Evolutionary conservation across 2,113 vertebrate species (phyloP).

Genomic region (Lucifuga dentata): DNA sequence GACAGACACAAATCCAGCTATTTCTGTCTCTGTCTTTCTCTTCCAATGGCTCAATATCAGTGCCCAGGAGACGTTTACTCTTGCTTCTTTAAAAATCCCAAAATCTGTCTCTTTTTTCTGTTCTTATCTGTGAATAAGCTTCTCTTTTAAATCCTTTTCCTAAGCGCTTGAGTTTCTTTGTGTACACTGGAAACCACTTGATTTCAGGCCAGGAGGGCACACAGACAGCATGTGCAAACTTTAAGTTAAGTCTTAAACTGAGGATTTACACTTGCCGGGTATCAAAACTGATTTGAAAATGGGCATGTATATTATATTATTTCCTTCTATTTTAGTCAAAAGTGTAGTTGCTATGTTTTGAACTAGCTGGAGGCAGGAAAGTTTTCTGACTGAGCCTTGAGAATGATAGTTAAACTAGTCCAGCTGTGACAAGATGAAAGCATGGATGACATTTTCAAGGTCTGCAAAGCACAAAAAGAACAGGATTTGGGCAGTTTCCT

Average conservation of each 20-base stretch:
- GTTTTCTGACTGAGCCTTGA: no score
- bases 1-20: slow-evolving; percentile 49
- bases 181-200: slow-evolving; percentile 51
- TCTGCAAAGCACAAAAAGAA: no score
- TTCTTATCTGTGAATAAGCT: slow-evolving; percentile 67
- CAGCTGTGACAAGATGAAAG: no score
- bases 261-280: slow-evolving; percentile 15
- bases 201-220: slow-evolving; percentile 62
- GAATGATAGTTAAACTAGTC: no score
- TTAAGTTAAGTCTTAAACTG: slow-evolving; percentile 67
- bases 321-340: no score
- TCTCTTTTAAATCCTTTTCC: slow-evolving; percentile 63
- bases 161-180: slow-evolving; percentile 61
- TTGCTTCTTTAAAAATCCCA: slow-evolving; percentile 55
- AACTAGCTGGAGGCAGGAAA: no score
- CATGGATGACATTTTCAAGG: no score
- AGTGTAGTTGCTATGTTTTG: no score
- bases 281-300: no score
- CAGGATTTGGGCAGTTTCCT: no score
- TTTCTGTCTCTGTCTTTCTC: slow-evolving; percentile 43
- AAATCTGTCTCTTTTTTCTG: slow-evolving; percentile 60
- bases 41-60: slow-evolving; percentile 52
- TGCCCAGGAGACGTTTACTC: slow-evolving; percentile 63
- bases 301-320: no score
- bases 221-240: slow-evolving; percentile 52